phyloP scores from a whole-genome alignment of 2,113 vertebrate species.

The Trogon surrucura region DNA sequence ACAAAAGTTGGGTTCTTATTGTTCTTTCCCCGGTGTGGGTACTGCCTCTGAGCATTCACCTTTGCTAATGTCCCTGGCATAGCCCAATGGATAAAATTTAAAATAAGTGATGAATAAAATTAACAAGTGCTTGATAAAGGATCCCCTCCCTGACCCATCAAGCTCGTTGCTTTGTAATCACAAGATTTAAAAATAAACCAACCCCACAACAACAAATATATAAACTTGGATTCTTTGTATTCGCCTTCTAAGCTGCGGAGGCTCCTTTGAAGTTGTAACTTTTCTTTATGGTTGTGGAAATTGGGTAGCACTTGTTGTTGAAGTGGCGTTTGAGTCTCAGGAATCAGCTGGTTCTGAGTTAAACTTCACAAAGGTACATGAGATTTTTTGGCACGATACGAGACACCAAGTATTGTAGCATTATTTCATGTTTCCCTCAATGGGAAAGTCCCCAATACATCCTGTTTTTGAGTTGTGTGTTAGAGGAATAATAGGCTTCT shows the following conservation, averaged over 20 bases:
- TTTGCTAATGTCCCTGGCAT: neutral
- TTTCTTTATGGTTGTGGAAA: neutral
- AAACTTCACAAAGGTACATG: neutral
- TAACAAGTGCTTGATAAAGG: neutral
- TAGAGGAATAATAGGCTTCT: slow-evolving; percentile 52
- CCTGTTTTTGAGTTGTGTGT: slow-evolving; percentile 49
- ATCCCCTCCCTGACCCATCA: rapidly evolving
- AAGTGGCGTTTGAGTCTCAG: neutral
- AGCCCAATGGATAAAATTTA: neutral
- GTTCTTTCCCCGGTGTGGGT: neutral
- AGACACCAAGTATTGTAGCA: neutral
- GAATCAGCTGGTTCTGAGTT: slow-evolving; percentile 25
- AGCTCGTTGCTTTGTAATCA: neutral
- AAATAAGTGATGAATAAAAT: neutral
- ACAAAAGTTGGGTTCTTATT: neutral
- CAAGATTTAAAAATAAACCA: neutral
- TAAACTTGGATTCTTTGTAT: neutral
- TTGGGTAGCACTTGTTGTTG: neutral
- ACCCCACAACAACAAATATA: neutral
- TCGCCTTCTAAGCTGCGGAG: neutral
- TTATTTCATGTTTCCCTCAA: slow-evolving; percentile 54
- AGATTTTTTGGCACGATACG: slow-evolving; percentile 11
- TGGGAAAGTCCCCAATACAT: slow-evolving; percentile 60
- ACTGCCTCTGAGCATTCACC: neutral
- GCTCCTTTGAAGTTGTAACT: neutral